These are phyloP conservation scores for Lymantria dispar DNA, from an alignment of 2,888 invertebrate genomes.

Conservation along the genomic window DNA sequence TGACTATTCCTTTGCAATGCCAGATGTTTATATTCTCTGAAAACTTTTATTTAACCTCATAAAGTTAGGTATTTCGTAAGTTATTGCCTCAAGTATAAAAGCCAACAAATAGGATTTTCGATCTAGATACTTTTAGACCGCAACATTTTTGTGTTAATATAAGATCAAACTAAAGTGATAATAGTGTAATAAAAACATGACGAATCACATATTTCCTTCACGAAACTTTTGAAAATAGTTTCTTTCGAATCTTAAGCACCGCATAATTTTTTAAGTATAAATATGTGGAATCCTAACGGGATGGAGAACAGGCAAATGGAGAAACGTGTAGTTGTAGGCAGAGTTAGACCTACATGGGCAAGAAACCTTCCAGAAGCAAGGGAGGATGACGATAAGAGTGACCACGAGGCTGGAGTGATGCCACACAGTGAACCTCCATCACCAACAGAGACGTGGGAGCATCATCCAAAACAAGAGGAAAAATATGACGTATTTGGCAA, in stretches of 20 bases:
- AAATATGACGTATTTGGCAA: constrained; percentile 82
- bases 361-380: constrained; percentile 71
- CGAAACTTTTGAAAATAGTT: too few relatives aligned
- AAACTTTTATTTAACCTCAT: too few relatives aligned
- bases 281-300: constrained; percentile 76
- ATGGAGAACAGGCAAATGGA: constrained; percentile 79
- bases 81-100: not conserved
- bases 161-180: not conserved
- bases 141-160: not conserved
- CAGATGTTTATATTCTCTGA: too few relatives aligned
- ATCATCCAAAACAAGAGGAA: constrained; percentile 70
- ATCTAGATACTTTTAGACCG: not conserved
- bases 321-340: constrained; percentile 83
- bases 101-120: not conserved
- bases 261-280: constrained; percentile 11
- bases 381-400: constrained; percentile 70
- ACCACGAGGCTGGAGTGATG: constrained; percentile 58
- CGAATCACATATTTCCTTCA: not conserved
- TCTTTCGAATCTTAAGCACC: not conserved
- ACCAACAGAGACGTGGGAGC: constrained; percentile 69
- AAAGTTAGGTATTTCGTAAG: not conserved
- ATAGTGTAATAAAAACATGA: constrained; percentile 1
- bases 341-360: constrained; percentile 81
- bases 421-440: constrained; percentile 74
- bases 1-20: too few relatives aligned